Conservation (phyloP, 2,113 vertebrate species). For the Daubentonia madagascariensis region DNA sequence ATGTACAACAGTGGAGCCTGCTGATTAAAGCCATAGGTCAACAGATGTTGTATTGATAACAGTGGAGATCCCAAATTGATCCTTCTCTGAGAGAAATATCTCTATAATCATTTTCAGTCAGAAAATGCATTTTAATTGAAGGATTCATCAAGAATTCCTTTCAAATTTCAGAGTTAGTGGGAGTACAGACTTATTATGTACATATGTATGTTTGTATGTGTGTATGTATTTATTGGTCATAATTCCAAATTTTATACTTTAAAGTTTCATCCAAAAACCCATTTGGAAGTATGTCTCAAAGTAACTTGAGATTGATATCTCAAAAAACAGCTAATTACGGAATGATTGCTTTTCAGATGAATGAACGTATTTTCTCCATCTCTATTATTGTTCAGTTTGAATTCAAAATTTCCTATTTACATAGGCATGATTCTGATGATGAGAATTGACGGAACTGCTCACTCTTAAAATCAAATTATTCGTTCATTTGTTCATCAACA, state of each 20-base stretch:
- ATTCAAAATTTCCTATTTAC: neutral
- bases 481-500: neutral
- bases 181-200: neutral
- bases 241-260: neutral
- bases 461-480: conserved; percentile 23
- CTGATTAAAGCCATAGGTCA: neutral
- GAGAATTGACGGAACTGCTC: neutral
- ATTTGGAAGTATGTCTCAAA: neutral
- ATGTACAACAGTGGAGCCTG: neutral
- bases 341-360: conserved; percentile 28
- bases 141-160: conserved; percentile 38
- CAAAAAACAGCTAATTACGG: neutral
- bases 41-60: neutral
- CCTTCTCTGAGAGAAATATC: neutral
- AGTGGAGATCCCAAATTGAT: neutral
- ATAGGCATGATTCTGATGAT: neutral
- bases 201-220: too few relatives aligned
- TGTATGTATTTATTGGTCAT: neutral
- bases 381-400: neutral
- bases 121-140: neutral
- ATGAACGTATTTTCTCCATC: neutral
- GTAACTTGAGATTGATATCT: neutral
- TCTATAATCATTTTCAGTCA: neutral
- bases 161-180: conserved; percentile 12
- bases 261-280: neutral